Base-by-base conservation (phyloP, 2,888 invertebrate genomes). In the Agrenia bidenticulata region DNA sequence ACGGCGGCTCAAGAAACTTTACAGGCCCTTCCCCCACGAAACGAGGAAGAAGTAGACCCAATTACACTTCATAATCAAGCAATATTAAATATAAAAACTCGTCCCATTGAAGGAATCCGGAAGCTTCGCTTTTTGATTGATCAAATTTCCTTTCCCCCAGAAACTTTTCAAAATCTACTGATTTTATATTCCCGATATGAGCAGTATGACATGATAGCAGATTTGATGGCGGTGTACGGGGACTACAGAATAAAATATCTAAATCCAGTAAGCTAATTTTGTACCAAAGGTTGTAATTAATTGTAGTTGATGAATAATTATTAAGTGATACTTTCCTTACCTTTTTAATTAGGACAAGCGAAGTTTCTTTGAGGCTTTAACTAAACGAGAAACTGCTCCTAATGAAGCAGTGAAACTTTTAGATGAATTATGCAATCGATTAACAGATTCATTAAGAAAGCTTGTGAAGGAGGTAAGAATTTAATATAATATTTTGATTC, bases 51-150 rank as follows among this genome's bases (percentile, higher is more conserved):
- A 82, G 81, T 98, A 72, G 99, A 99, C 81, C 95, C 96, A 2
- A 94, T 99, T 0, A 97, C 98, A 2, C 83, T 99, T 42, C 99
- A 99, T 79, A 99, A 99, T 80, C 90, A 96, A 81, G 98, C 97
- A 0, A 82, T 99, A 42, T 87, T 90, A 82, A 92, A 93, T 70
- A 92, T 94, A 82, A 94, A 94, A 72, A 83, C 85, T 37, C 89
- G 89, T 78, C 90, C 94, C 0, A 89, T 90, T 0, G 94, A 96
- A 78, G 94, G 97, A 15, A 97, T 98, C 78, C 94, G 96, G 78
- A 93, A 94, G 78, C 81, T 94, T 57, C 92, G 93, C 78, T 99
- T 97, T 81, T 84, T 99, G 21, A 83, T 99, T 26, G 93, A 95
- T 78, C 93, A 98, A 78, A 94, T 94, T 78, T 92, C 94, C 1